Base-by-base conservation (phyloP, 2,888 invertebrate species). In the Parasteatoda lunata region DNA sequence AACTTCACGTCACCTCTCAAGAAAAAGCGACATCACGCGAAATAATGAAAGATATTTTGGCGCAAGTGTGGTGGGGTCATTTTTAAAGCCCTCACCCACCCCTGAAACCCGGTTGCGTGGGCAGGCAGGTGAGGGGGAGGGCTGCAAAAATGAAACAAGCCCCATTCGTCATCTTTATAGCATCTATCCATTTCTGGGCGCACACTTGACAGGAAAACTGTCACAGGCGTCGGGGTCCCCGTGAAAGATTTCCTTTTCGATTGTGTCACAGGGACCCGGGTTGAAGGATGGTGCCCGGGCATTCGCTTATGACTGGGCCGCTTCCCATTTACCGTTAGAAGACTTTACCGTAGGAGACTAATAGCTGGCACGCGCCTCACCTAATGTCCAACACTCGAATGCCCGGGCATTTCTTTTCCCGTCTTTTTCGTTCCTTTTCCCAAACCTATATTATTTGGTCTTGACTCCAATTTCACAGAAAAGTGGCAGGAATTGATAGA, bases 11-110 rank as follows among this genome's bases (percentile, higher is more conserved):
- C 47, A 64, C 69, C 69, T 15, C 59, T 52, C 15, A 68, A 78
- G 77, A 77, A 84, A 84, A 79, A 76, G 84, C 79, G 84, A 85
- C 84, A 85, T 85, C 85, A 70, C 68, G 80, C 80, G 80, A 86
- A 86, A 86, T 86, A 86, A 86, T 86, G 85, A 86, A 86, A 80
- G 85, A 86, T 86, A 86, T 86, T 30, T 86, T 80, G 85, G 80
- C 85, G 85, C 85, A 86, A 86, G 84, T 85, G 84, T 52, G 75
- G 68, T 49, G 81, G 73, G 85, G 85, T 86, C 85, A 86, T 86
- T 86, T 86, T 86, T 86, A 80, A 76, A 51, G 51, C 79, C 76
- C 70, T 59, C 69, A 48, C 47, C 51, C 48, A 54, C 49, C 71
- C 30, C 70, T 68, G 68, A 45, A 73, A 15, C 15, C 52, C n/a